Evolutionary conservation across 2,888 invertebrate species (phyloP).

Genomic region (Peribatodes rhomboidaria): DNA sequence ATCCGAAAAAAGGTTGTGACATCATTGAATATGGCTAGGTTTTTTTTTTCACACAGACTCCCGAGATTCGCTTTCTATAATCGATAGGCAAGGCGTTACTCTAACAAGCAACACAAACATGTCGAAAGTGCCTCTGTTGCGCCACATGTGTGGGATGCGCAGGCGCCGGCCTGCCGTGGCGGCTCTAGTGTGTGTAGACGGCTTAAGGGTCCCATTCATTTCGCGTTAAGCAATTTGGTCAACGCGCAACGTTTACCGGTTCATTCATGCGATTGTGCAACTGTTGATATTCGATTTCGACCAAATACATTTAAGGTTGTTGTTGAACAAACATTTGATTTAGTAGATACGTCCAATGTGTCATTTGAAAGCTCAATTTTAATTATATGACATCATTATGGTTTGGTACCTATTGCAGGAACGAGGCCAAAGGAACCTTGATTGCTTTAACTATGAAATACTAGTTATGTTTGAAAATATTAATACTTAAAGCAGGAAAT

Average conservation of each 20-base stretch:
- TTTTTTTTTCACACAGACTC: conserved; percentile 60
- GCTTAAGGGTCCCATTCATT: conserved; percentile 83
- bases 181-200: conserved; percentile 67
- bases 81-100: conserved; percentile 71
- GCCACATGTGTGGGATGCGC: conserved; percentile 84
- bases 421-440: conserved; percentile 53
- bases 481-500: conserved; percentile 48
- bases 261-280: conserved; percentile 80
- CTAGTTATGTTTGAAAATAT: conserved; percentile 31
- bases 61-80: conserved; percentile 75
- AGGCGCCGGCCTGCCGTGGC: conserved; percentile 70
- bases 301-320: conserved; percentile 55
- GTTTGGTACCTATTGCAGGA: conserved; percentile 34
- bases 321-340: conserved; percentile 46
- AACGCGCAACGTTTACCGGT: conserved; percentile 79
- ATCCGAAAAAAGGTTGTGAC: conserved; percentile 57
- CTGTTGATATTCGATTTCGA: conserved; percentile 64
- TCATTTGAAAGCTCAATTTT: conserved; percentile 37
- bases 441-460: conserved; percentile 27
- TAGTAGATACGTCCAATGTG: conserved; percentile 14
- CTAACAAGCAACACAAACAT: conserved; percentile 79
- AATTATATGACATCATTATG: conserved; percentile 39
- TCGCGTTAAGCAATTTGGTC: conserved; percentile 83
- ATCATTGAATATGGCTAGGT: conserved; percentile 54
- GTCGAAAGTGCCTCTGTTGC: conserved; percentile 84